Evolutionary conservation across 2,888 invertebrate species (phyloP), one percentile per base, ranked within the genome.

Genomic region (Sinotaia quadrata): DNA sequence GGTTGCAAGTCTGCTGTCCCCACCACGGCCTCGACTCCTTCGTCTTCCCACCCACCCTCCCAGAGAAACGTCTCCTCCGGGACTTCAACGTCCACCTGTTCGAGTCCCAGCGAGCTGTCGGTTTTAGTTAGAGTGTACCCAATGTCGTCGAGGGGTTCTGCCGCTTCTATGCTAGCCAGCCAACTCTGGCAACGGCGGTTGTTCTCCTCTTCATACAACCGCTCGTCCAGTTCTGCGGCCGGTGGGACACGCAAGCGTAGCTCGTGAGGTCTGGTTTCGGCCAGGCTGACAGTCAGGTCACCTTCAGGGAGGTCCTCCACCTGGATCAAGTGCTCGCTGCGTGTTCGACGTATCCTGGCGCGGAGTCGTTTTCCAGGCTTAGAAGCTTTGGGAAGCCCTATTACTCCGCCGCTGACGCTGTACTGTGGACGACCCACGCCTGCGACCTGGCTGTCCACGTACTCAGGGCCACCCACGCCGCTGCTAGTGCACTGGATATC

Each of bases 101-200:
- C 61, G 27, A 54, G 37, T 12, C 33, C 34, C 37, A 57, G 47
- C 29, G 33, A 15, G 33, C 44, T 29, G 12, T n/a, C 37, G 31
- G 31, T 51, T 37, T 33, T 47, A 54, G 27, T 54, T 33, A 51
- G 51, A 2, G 52, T 75, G 62, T 78, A 78, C 15, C 68, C 76
- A 5, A 82, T 74, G 37, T 80, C 80, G 52, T 84, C 83, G 36
- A 84, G 77, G 10, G 84, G 83, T 37, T 83, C 78, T 56, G 81
- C 81, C 5, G 81, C 82, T 61, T 81, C 78, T 15, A 85, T 81
- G 63, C 79, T 80, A 41, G 80, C 79, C 68, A 85, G 67, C 85
- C 85, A 85, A 33, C 67, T 82, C 73, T 81, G 80, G 72, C 85
- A 85, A 51, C 84, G 78, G 51, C 80, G 71, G 21, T 80, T 79